These are phyloP conservation scores for Chloropsis hardwickii DNA, from an alignment of 2,113 vertebrate species.

Conservation along the genomic window DNA sequence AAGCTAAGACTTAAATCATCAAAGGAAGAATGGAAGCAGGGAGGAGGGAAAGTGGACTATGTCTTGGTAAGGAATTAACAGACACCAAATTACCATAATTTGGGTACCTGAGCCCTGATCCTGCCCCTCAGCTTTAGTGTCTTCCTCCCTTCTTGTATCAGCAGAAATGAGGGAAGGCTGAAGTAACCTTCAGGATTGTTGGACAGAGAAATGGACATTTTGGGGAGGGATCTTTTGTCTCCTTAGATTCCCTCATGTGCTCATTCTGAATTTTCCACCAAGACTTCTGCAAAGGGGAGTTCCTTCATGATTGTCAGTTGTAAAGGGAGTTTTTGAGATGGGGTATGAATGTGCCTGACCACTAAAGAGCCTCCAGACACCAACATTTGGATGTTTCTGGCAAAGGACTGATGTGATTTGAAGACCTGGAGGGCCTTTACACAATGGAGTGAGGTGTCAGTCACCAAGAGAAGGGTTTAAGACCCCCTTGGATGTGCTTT, in stretches of 20 bases:
- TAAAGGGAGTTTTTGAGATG: not conserved
- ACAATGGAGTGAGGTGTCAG: not conserved
- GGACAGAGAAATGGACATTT: not conserved
- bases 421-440: not conserved
- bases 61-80: not conserved
- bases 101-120: not conserved
- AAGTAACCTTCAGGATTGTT: not conserved
- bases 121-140: not conserved
- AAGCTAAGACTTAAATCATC: not conserved
- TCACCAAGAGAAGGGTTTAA: not conserved
- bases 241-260: not conserved
- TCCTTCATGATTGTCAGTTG: not conserved
- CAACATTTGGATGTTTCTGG: not conserved
- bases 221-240: not conserved
- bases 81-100: not conserved
- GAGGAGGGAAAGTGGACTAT: accelerated
- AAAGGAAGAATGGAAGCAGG: accelerated
- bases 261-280: not conserved
- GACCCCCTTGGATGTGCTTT: not conserved
- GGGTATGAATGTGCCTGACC: not conserved
- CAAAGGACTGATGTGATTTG: not conserved
- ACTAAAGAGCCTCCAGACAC: not conserved
- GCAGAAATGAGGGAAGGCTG: not conserved
- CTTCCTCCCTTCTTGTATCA: not conserved
- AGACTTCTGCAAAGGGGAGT: not conserved